phyloP scores from a whole-genome alignment of 2,888 invertebrate genomes.

The Polyommatus iphigenia region DNA sequence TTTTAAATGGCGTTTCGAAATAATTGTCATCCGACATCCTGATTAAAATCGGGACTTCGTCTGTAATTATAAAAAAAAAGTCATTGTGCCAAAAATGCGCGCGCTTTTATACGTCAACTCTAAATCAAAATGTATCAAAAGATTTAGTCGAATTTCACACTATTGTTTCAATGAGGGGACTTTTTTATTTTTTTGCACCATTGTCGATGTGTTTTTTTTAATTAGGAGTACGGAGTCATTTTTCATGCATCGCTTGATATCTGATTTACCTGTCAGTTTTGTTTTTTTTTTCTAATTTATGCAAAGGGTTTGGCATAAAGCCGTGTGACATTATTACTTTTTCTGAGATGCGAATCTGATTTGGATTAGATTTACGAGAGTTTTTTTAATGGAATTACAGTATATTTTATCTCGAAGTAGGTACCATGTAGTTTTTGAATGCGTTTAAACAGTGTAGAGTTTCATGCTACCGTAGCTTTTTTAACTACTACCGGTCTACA shows the following conservation, averaged over 20 bases:
- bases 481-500: neutral
- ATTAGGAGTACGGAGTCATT: conserved; percentile 73
- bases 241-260: conserved; percentile 78
- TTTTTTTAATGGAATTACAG: conserved; percentile 6
- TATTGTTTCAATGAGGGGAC: conserved; percentile 66
- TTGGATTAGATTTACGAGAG: conserved; percentile 24
- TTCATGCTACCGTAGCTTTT: neutral
- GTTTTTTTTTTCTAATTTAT: conserved; percentile 49
- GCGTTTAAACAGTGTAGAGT: neutral
- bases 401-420: neutral
- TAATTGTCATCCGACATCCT: conserved; percentile 44
- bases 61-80: conserved; percentile 46
- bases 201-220: conserved; percentile 72
- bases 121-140: conserved; percentile 71
- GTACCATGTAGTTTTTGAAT: neutral
- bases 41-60: conserved; percentile 56
- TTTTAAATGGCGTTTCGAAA: conserved; percentile 34
- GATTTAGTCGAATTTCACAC: conserved; percentile 69
- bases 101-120: conserved; percentile 60
- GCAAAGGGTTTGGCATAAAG: conserved; percentile 41
- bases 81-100: conserved; percentile 51
- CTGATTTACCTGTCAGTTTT: conserved; percentile 73
- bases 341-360: conserved; percentile 26
- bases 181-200: conserved; percentile 71
- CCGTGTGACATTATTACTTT: conserved; percentile 33